Conservation (phyloP, 1,140 invertebrate genomes). For the Micrasema longulum region DNA sequence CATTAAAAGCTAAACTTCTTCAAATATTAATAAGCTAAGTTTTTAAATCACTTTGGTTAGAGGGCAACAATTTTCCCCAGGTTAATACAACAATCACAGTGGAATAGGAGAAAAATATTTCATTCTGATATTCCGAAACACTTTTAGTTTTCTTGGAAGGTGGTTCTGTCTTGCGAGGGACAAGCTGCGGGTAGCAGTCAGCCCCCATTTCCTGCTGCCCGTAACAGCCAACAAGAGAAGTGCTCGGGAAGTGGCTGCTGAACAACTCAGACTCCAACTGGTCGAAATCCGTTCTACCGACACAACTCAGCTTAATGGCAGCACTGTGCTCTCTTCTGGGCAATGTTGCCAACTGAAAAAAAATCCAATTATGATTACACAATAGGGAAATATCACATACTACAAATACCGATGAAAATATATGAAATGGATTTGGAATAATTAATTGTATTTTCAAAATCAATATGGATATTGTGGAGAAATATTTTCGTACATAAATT, state of each 20-base stretch:
- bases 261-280: constrained; percentile 60
- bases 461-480: too few relatives aligned
- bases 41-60: constrained; percentile 17
- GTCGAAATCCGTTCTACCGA: constrained; percentile 61
- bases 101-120: constrained; percentile 29
- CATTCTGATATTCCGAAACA: not conserved
- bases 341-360: constrained; percentile 60
- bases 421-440: too few relatives aligned
- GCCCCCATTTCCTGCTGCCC: constrained; percentile 63
- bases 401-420: too few relatives aligned
- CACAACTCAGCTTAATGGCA: constrained; percentile 63
- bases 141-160: not conserved
- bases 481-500: too few relatives aligned
- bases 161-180: not conserved
- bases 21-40: too few relatives aligned
- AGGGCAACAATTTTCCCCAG: constrained; percentile 35
- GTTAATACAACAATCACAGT: constrained; percentile 39
- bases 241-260: constrained; percentile 59
- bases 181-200: constrained; percentile 46
- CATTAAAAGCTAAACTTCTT: too few relatives aligned
- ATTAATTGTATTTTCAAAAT: too few relatives aligned
- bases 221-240: constrained; percentile 60
- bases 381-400: too few relatives aligned
- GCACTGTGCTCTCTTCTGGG: constrained; percentile 61
- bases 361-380: too few relatives aligned